Conservation (phyloP, 2,888 invertebrate species). For the Amiota minor region DNA sequence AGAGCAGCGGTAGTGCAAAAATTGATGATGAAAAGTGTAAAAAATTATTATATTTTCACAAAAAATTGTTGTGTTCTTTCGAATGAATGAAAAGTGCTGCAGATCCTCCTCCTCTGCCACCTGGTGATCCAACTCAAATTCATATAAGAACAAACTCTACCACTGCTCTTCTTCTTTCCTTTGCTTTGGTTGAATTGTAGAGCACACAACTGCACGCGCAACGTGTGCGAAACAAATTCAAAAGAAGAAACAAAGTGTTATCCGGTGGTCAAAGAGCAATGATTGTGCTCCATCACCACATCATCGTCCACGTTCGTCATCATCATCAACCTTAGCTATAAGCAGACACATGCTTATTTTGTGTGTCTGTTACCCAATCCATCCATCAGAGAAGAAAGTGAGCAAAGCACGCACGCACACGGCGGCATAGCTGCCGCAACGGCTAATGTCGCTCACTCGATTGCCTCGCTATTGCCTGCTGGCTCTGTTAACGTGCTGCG, state of each 20-base stretch:
- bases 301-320: too few relatives aligned
- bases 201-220: too few relatives aligned
- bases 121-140: too few relatives aligned
- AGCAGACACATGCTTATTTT: slow-evolving; percentile 26
- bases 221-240: too few relatives aligned
- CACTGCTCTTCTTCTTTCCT: too few relatives aligned
- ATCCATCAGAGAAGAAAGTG: slow-evolving; percentile 16
- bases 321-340: background rate
- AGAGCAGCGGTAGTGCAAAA: background rate
- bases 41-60: background rate
- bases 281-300: too few relatives aligned
- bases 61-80: background rate
- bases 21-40: too few relatives aligned
- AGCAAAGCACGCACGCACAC: slow-evolving; percentile 22
- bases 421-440: slow-evolving; percentile 25
- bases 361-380: slow-evolving; percentile 21
- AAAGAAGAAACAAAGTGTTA: too few relatives aligned
- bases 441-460: slow-evolving; percentile 4
- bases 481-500: slow-evolving; percentile 46
- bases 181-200: too few relatives aligned
- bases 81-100: background rate
- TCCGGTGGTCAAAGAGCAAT: too few relatives aligned
- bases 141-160: too few relatives aligned
- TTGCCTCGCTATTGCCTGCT: slow-evolving; percentile 27
- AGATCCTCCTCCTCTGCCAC: too few relatives aligned